Base-by-base conservation (phyloP, 2,888 invertebrate genomes). In the Polyommatus icarus region DNA sequence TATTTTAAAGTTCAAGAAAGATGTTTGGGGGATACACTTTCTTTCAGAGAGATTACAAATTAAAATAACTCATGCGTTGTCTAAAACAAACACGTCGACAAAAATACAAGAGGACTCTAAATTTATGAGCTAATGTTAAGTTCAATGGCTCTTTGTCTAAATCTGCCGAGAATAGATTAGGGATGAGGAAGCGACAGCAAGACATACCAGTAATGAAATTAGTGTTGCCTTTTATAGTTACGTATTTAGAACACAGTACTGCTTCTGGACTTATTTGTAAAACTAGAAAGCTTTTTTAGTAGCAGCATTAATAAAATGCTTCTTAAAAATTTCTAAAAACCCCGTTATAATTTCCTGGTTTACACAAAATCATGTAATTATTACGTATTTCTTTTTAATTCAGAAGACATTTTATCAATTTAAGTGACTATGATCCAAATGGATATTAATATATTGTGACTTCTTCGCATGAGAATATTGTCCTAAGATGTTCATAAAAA, bases 131-230 rank as follows among this genome's bases (percentile, higher is more conserved):
- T 6, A 67, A 67, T 67, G 67, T 75, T 75, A 75, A 29, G 50
- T 75, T 75, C 54, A 75, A 50, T 54, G 75, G 75, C 75, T 75
- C 54, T 75, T 73, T 75, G 75, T 75, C 54, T 75, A 75, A 75
- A 75, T 75, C 46, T 20, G 50, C 18, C 29, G 8, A 75, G 54
- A 50, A 50, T 75, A 75, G 50, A 75, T 54, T 8, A 3, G 6
- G 7, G 7, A 54, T 46, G 12, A 73, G 67, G 67, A 40, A 40
- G 73, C 20, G 40, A 73, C 73, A 46, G 5, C 20, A 1, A 46
- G 12, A 73, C 46, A 71, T 71, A 73, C 73, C 46, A 46, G 20
- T 40, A 46, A 20, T 73, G 40, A 73, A 46, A 15, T 46, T 20
- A 46, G 40, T 6, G 46, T 46, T n/a, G 46, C 72, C 72, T 40